Conservation (phyloP, 2,113 vertebrate species). For the Anser cygnoides region DNA sequence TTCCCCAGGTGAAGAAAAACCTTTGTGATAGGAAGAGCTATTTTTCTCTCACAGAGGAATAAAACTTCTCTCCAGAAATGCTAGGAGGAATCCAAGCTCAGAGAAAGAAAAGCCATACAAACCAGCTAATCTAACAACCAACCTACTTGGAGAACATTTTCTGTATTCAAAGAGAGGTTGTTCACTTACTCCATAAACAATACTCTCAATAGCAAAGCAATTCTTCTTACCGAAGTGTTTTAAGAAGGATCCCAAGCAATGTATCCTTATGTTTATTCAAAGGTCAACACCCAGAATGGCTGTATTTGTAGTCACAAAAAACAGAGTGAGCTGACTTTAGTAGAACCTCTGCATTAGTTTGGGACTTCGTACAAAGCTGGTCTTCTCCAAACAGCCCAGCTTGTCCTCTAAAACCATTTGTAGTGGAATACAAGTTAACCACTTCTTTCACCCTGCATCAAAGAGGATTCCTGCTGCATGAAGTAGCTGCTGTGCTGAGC, state of each 20-base stretch:
- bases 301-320: background rate
- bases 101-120: background rate
- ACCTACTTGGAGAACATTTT: background rate
- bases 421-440: background rate
- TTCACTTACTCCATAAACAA: background rate
- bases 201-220: background rate
- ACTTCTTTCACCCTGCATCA: background rate
- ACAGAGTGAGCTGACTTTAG: background rate
- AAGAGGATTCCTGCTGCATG: background rate
- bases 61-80: background rate
- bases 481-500: background rate
- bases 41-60: background rate
- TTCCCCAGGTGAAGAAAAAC: background rate
- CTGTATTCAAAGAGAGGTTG: background rate
- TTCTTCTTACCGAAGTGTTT: background rate
- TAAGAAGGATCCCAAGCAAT: background rate
- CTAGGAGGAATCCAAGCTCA: background rate
- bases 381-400: background rate
- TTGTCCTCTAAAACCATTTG: background rate
- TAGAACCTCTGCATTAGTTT: background rate
- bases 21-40: background rate
- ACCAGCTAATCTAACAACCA: background rate
- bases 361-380: background rate
- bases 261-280: background rate
- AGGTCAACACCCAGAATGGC: background rate